Base-by-base conservation (phyloP, 2,888 invertebrate genomes). In the Lepidocyrtinus sp. region DNA sequence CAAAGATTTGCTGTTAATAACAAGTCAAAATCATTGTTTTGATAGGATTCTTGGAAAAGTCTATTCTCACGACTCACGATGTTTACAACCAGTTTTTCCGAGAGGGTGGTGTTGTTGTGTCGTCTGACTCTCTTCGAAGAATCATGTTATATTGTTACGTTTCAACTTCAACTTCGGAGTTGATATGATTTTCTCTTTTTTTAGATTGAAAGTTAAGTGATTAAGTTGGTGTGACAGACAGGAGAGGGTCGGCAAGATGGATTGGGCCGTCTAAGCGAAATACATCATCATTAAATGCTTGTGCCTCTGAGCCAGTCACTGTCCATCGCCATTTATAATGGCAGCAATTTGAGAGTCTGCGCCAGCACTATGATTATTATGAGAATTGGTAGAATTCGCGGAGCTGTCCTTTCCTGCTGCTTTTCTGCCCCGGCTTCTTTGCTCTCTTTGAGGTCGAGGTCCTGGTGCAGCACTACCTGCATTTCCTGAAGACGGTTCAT, bases 301-400 rank as follows among this genome's bases (percentile, higher is more conserved):
- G 61, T 77, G 61, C 61, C 71, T 82, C 77, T 83, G 76, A 81
- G 83, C 81, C 83, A 81, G 82, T 83, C 83, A 83, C 83, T 83
- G 83, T 63, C 83, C 83, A 75, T 83, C 83, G 72, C 83, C 83
- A 72, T 83, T 83, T 45, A 83, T 82, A 71, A 83, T 83, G 76
- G 82, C 26, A 64, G 76, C 19, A 64, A 77, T 80, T 62, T 80
- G 82, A 72, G 83, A 68, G 63, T 82, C 83, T 24, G 83, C 71
- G 73, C 80, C 73, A 75, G 83, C 74, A 25, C 81, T 82, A 80
- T 83, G 82, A 79, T 83, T n/a, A n/a, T n/a, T 82, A 82, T 83
- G 82, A 83, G 82, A 80, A 83, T 83, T 83, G 69, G 77, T 70
- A 67, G 82, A 61, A 68, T 81, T 82, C 69, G 82, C 59, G 74